Evolutionary conservation across 2,888 invertebrate genomes (phyloP), one percentile per base, ranked within the genome.

Genomic region (Odontomyia ornata): DNA sequence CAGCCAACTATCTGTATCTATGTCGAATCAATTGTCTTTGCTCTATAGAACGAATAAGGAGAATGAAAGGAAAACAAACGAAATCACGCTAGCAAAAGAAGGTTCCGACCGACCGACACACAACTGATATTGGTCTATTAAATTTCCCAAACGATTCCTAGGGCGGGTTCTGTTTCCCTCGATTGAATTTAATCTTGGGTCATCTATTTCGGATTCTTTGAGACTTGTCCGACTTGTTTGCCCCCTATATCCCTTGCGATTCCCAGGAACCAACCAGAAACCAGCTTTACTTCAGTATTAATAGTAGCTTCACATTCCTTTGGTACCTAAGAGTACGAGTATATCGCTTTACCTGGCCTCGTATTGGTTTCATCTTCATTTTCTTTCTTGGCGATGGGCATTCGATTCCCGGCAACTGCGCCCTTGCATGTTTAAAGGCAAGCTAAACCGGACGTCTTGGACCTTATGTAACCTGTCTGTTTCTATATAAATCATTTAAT

Each of bases 391-490:
- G 4, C 52, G 25, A 25, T 60, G 18, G 13, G 11, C 23, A 23
- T 60, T 25, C 13, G 5, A 9, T 60, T 21, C 23, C 18, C 23
- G 57, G 57, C 57, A 60, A 60, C 57, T 60, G 57, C 57, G 57
- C 57, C 57, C 57, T 60, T 60, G 57, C 21, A 23, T 13, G 23
- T 13, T 25, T 60, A 13, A 4, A 18, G 60, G 13, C 71, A 47
- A 47, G 56, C 9, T 36, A 47, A 60, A 64, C 75, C 23, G 18
- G 62, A 52, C 64, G 64, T 43, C 72, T 64, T 52, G 71, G 60
- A 43, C 72, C 28, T 71, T 60, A 27, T 72, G 77, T 73, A 62
- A 73, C 77, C 72, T 73, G 77, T 77, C 77, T 65, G 56, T 77
- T 62, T 72, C 64, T 77, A 64, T 60, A 60, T 60, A 25, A 60